Evolutionary conservation across 2,888 invertebrate genomes (phyloP), one percentile per base, ranked within the genome.

Genomic region (Ptilodon capucinus): DNA sequence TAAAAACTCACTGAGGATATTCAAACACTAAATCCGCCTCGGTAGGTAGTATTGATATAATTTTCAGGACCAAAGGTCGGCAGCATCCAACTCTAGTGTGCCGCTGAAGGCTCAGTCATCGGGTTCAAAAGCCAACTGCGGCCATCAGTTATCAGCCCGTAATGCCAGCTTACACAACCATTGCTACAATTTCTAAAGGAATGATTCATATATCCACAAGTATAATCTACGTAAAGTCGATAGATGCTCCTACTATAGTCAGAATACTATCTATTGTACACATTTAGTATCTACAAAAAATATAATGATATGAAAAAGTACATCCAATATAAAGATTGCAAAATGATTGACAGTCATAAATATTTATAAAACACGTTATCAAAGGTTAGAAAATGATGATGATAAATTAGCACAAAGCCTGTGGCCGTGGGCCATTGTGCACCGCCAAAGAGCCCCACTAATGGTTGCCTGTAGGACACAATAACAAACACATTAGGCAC

Each of bases 71-170:
- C 13, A 40, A 30, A 44, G 18, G 35, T 34, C 11, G 32, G 13
- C 23, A 45, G 39, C 28, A 39, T 44, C 18, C 50, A 53, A 23
- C 68, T 54, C 70, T 70, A 65, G 46, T 38, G 44, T 56, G 50
- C 56, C 75, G 83, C 69, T 82, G 81, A 87, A 86, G 87, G 84
- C 87, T 88, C 84, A 86, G 84, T 87, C 86, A 85, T 77, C 85
- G 84, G 79, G 89, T 83, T 89, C 86, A 87, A 87, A 86, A 84
- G 88, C 74, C 82, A 88, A 87, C 69, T 68, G 74, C 75, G 71
- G 71, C 79, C 74, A 84, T 85, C 80, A 75, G 78, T 86, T 79
- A 77, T 67, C 64, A 55, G 66, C 67, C 51, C 42, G 57, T 81
- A 79, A 80, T 81, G 62, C 64, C 66, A 57, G 72, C 70, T 81